phyloP scores from a whole-genome alignment of 2,797 vertebrate genomes.

The Leucoraja ocellata region DNA sequence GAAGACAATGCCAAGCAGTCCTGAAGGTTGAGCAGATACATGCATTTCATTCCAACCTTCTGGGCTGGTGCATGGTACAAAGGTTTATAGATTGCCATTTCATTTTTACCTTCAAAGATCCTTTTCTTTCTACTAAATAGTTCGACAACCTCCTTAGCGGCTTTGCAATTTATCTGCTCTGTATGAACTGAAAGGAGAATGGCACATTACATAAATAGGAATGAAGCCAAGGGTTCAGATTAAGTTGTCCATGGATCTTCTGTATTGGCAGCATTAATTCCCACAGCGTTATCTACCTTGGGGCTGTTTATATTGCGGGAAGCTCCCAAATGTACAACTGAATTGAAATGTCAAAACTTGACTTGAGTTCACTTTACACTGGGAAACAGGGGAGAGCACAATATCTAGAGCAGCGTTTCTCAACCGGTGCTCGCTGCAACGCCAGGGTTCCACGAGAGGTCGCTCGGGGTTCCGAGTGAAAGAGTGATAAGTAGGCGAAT shows the following conservation, averaged over 20 bases:
- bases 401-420: not conserved
- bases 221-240: not conserved
- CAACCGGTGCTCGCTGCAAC: too few species aligned
- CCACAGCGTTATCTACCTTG: not conserved
- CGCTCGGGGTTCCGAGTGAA: too few species aligned
- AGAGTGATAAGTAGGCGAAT: too few species aligned
- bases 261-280: not conserved
- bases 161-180: not conserved
- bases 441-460: too few species aligned
- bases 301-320: not conserved
- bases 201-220: not conserved
- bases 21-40: not conserved
- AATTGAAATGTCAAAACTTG: constrained; percentile 24
- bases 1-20: not conserved
- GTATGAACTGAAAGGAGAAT: not conserved
- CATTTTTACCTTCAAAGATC: not conserved
- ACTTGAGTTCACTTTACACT: not conserved
- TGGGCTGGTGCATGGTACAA: too few species aligned
- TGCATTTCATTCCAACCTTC: not conserved
- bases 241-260: not conserved
- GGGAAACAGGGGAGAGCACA: not conserved
- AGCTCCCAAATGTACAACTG: constrained; percentile 7
- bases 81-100: not conserved
- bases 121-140: not conserved
- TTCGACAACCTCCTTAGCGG: not conserved